A percentile compares a stretch with the other conserved stretches of the same genome.
These are phyloP conservation scores for Acheta domesticus DNA, from an alignment of 2,888 invertebrate genomes.

Conservation along the genomic window DNA sequence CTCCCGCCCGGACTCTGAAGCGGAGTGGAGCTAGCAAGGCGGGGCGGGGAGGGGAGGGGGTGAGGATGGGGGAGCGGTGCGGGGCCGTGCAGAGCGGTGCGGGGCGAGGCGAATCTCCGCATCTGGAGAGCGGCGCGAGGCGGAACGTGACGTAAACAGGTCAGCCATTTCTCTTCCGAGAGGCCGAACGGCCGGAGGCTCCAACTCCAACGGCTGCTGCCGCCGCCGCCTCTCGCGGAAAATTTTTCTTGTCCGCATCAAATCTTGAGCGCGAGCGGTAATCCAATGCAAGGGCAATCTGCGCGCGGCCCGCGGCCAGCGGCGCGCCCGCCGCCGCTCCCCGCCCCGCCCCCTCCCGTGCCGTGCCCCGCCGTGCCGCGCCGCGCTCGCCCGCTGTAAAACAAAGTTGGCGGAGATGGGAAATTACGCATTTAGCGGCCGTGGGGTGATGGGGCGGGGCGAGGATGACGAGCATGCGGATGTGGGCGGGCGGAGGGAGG, in stretches of 20 bases:
- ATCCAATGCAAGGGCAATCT: slow-evolving; percentile 10
- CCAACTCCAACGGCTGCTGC: neutral
- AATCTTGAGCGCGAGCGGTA: slow-evolving; percentile 18
- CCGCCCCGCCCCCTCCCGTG: neutral
- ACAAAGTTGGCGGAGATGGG: neutral
- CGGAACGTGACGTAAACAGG: slow-evolving; percentile 9
- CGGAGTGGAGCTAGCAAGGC: too few species aligned
- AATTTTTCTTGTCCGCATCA: slow-evolving; percentile 7
- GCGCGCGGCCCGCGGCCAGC: neutral
- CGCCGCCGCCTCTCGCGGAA: neutral
- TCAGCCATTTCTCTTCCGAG: neutral
- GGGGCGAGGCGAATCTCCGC: neutral
- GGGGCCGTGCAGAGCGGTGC: too few species aligned
- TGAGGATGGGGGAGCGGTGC: too few species aligned
- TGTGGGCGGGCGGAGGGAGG: neutral
- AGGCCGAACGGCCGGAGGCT: neutral
- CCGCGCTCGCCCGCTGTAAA: neutral
- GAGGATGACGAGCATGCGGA: neutral
- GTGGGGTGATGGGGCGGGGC: neutral
- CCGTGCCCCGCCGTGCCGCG: too few species aligned
- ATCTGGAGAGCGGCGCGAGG: neutral
- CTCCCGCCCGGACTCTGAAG: too few species aligned
- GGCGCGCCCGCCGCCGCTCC: neutral
- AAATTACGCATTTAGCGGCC: neutral
- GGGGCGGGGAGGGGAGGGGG: too few species aligned